Evolutionary conservation across 1,140 invertebrate genomes (phyloP).

Genomic region (Magallana angulata): DNA sequence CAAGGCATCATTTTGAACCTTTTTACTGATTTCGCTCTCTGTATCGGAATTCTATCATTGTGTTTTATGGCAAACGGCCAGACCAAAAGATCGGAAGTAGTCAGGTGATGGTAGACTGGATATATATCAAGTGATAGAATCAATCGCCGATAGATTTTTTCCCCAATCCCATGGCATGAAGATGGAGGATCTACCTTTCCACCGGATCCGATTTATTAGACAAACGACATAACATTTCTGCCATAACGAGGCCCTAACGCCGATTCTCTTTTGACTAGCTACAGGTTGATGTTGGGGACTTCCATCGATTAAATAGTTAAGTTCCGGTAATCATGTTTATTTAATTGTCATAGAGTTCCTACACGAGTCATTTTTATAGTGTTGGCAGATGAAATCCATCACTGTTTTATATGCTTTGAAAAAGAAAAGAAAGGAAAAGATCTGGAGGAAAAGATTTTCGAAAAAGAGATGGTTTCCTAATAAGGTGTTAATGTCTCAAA

Average conservation of each 20-base stretch:
- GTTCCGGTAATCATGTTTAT: constrained; percentile 15
- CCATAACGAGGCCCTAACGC: constrained; percentile 5
- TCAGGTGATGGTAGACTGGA: constrained; percentile 4
- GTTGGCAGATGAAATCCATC: not conserved
- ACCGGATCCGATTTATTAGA: constrained; percentile 22
- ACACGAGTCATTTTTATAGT: not conserved
- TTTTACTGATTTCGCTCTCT: not conserved
- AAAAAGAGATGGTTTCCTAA: not conserved
- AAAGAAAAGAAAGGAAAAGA: not conserved
- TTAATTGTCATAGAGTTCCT: constrained; percentile 2
- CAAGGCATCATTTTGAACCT: too few species aligned
- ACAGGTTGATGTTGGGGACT: constrained; percentile 14
- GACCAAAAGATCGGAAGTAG: not conserved
- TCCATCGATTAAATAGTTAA: not conserved
- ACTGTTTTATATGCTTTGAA: not conserved
- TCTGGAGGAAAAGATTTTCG: not conserved
- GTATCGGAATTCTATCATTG: constrained; percentile 19
- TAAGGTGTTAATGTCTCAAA: not conserved
- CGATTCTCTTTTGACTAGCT: constrained; percentile 1
- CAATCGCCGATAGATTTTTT: constrained; percentile 30
- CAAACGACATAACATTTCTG: constrained; percentile 24
- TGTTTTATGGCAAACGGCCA: not conserved
- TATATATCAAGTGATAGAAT: not conserved
- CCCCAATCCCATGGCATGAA: not conserved
- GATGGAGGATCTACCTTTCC: constrained; percentile 24